Conservation (phyloP, 1,140 invertebrate genomes). For the Geopemphigus sp. region DNA sequence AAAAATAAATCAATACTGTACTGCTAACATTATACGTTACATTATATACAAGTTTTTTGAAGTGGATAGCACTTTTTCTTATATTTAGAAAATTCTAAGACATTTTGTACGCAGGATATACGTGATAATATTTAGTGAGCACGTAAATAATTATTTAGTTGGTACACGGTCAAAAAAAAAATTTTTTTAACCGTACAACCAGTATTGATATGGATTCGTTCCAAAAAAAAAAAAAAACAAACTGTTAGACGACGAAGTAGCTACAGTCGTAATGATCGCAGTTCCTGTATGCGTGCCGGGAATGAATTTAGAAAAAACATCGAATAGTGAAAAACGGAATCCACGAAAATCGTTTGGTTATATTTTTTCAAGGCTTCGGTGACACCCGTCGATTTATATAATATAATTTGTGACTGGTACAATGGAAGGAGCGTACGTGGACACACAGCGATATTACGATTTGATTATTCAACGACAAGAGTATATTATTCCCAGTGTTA, state of each 20-base stretch:
- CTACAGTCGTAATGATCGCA: conserved; percentile 25
- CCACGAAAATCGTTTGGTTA: conserved; percentile 17
- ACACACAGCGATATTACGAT: not conserved
- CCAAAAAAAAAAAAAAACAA: conserved; percentile 11
- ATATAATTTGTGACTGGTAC: not conserved
- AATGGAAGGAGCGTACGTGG: not conserved
- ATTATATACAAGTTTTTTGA: too few relatives aligned
- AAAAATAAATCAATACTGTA: too few relatives aligned
- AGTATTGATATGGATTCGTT: conserved; percentile 13
- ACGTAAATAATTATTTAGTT: not conserved
- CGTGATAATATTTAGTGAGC: conserved; percentile 6
- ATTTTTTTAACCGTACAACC: conserved; percentile 28
- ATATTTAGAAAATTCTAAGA: not conserved
- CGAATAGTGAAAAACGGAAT: conserved; percentile 20
- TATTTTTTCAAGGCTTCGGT: not conserved
- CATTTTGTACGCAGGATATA: not conserved
- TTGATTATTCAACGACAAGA: not conserved
- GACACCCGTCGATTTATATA: conserved; percentile 7
- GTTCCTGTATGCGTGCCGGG: conserved; percentile 28
- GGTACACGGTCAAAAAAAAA: not conserved
- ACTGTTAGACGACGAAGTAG: conserved; percentile 13
- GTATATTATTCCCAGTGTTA: not conserved
- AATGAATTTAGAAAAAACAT: not conserved
- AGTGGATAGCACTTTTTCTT: not conserved
- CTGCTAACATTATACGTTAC: too few relatives aligned